A percentile compares a stretch with the other conserved stretches of the same genome.
Evolutionary conservation across 2,888 invertebrate species (phyloP).

Genomic region (Pegoplata infirma): DNA sequence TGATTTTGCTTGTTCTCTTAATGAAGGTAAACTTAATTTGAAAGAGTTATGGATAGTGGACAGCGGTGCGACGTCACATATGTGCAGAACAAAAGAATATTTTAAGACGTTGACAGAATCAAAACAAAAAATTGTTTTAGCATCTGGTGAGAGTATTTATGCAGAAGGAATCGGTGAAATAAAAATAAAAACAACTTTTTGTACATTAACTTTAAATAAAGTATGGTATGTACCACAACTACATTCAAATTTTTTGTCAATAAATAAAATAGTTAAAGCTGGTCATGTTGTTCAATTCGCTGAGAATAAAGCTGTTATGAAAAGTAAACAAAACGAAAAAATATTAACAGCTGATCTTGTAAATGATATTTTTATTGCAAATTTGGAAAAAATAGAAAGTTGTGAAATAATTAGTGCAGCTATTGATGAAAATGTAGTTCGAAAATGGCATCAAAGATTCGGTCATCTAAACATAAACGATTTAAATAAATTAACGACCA

Average conservation of each 20-base stretch:
- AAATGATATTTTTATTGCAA: not conserved
- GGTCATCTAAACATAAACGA: not conserved
- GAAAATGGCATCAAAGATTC: not conserved
- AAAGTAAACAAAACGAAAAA: not conserved
- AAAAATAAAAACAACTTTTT: not conserved
- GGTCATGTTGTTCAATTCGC: not conserved
- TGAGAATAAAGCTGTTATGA: not conserved
- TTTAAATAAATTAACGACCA: not conserved
- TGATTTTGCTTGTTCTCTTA: conserved; percentile 26
- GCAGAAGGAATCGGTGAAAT: conserved; percentile 1
- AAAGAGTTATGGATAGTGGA: conserved; percentile 28
- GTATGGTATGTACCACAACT: conserved; percentile 3
- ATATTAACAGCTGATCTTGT: conserved; percentile 1
- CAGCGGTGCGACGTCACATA: conserved; percentile 51
- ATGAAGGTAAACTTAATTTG: not conserved
- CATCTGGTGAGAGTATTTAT: conserved; percentile 3
- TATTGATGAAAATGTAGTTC: not conserved
- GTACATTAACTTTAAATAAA: not conserved
- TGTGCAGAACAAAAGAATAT: conserved; percentile 26
- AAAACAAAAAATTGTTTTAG: not conserved
- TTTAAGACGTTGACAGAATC: not conserved
- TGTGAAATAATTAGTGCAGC: not conserved
- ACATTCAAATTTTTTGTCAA: conserved; percentile 3
- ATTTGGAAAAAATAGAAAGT: not conserved
- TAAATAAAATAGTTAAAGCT: not conserved